Percentiles rank a stretch among this genome's conserved stretches.
Evolutionary conservation across 2,113 vertebrate genomes (phyloP).

Genomic region (Misgurnus anguillicaudatus): DNA sequence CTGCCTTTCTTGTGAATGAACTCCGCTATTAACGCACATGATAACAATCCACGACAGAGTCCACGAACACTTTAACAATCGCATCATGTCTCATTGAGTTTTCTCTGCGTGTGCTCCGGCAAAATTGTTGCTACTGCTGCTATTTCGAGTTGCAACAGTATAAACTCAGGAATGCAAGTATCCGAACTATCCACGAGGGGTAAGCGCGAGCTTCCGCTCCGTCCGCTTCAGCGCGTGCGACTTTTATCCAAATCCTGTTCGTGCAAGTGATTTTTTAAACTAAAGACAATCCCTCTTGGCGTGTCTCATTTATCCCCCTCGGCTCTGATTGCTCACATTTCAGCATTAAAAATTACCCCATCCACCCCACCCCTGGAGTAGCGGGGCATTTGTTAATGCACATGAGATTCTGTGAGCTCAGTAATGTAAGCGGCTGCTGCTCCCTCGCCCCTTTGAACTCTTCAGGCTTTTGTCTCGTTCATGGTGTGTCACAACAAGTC

Average conservation of each 20-base stretch:
- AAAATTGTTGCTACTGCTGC: background rate
- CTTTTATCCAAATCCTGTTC: conserved; percentile 63
- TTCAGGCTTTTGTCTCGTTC: conserved; percentile 63
- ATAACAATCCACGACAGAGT: conserved; percentile 69
- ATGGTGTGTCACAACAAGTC: conserved; percentile 39
- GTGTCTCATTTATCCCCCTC: conserved; percentile 71
- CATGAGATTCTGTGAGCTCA: conserved; percentile 32
- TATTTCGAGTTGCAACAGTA: background rate
- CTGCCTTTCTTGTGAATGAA: conserved; percentile 69
- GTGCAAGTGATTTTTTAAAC: conserved; percentile 51
- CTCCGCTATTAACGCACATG: conserved; percentile 63
- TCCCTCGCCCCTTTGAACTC: conserved; percentile 61
- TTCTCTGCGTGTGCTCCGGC: conserved; percentile 28
- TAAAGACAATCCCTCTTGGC: conserved; percentile 53
- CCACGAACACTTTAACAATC: conserved; percentile 62
- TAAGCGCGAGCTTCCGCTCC: background rate
- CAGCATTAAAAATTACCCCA: conserved; percentile 70
- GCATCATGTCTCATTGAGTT: conserved; percentile 49
- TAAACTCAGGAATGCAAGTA: background rate
- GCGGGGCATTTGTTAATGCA: conserved; percentile 51
- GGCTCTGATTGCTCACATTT: conserved; percentile 75
- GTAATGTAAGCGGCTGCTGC: conserved; percentile 41
- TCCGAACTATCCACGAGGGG: conserved; percentile 23
- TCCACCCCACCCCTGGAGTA: conserved; percentile 68
- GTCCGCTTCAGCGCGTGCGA: conserved; percentile 16